Evolutionary conservation across 92 coral and sea anemone genomes (phyloP), one percentile per base, ranked within the genome.

Genomic region (Paramuricea clavata): DNA sequence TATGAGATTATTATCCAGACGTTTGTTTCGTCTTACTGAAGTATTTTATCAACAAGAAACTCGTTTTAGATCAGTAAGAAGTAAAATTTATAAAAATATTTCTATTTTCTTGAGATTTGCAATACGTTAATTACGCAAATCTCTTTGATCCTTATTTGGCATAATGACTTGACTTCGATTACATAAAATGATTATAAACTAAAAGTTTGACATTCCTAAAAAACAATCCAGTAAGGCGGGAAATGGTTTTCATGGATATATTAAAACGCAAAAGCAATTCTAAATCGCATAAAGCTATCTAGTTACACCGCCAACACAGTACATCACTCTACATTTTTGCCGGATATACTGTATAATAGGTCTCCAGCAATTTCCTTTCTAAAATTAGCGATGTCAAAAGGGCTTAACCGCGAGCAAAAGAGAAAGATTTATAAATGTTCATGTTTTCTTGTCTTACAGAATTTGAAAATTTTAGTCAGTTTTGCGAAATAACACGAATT

Each of bases 381-480:
- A 79, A 79, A 79, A 56, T 59, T 79, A 79, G 84, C 84, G 73
- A 79, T 79, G 84, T 79, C 84, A 79, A 79, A 79, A 79, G 50
- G 84, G 73, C 73, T 79, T 79, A 79, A 33, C 44, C 42, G 23
- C 56, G 27, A 74, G 82, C 54, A 76, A 79, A 64, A 39, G 52
- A 79, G n/a, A 79, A 79, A 33, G 69, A 27, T 65, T 33, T 65
- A 65, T 65, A 11, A 65, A 65, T 28, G 35, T 65, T 65, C 22
- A 12, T 65, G 70, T 31, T 65, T 33, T 15, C 21, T 39, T 31
- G 72, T 65, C 11, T 27, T 13, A 3, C 2, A 15, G 31, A 3
- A n/a, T 36, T 10, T 1, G 17, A 26, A 33, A 33, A 27, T 26
- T 28, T 11, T 5, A 65, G 6, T 28, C 1, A 0, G 41, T 19